phyloP scores from a whole-genome alignment of 2,888 invertebrate species.

The Autographa pulchrina region DNA sequence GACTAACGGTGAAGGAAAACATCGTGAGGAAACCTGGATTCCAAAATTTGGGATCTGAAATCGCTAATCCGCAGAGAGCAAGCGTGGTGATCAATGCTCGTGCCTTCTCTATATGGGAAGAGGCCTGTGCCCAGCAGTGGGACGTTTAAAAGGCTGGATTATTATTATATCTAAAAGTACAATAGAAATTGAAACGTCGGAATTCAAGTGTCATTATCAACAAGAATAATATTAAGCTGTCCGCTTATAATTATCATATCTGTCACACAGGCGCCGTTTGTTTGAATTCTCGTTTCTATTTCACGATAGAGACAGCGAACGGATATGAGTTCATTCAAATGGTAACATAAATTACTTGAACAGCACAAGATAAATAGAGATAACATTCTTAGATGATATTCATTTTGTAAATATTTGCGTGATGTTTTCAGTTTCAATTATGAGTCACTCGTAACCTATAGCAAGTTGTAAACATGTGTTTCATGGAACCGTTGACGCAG shows the following conservation, averaged over 20 bases:
- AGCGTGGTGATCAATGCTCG: no score
- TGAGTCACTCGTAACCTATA: conserved; percentile 42
- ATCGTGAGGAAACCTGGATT: no score
- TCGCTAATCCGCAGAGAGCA: no score
- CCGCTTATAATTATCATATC: conserved; percentile 24
- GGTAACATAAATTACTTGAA: conserved; percentile 38
- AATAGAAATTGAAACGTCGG: neutral
- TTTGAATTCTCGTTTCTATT: conserved; percentile 14
- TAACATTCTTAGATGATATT: conserved; percentile 50
- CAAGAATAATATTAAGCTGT: neutral
- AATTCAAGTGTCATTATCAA: neutral
- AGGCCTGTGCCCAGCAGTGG: no score
- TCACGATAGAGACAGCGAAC: conserved; percentile 30
- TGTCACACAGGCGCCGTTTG: conserved; percentile 15
- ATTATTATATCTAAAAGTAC: neutral
- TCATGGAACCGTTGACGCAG: conserved; percentile 41
- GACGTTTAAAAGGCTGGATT: no score
- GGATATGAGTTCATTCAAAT: conserved; percentile 50
- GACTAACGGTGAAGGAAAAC: no score
- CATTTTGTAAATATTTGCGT: conserved; percentile 56
- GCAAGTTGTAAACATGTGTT: conserved; percentile 40
- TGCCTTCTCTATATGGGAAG: no score
- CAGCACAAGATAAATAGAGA: conserved; percentile 40
- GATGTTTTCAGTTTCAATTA: conserved; percentile 45
- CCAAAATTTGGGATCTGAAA: no score